Percentiles rank a stretch among this genome's conserved stretches.
Conservation (phyloP, 2,888 invertebrate species). For the Camponotus fellah region DNA sequence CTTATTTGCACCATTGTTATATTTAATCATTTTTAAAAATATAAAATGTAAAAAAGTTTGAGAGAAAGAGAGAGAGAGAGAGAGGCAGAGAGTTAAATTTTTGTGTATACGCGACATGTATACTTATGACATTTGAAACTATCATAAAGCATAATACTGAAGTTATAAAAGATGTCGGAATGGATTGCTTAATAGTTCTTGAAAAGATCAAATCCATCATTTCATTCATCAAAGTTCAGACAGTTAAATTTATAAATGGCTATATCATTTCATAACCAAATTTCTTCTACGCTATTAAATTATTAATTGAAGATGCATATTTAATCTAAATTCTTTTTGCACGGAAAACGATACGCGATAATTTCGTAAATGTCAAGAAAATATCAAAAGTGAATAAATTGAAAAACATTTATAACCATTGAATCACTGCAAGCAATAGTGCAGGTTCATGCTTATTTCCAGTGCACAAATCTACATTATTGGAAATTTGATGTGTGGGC, state of each 20-base stretch:
- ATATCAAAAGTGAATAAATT: conserved; percentile 1
- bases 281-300: background rate
- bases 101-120: no score
- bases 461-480: background rate
- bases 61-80: background rate
- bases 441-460: background rate
- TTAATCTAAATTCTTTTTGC: background rate
- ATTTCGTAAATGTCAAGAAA: conserved; percentile 11
- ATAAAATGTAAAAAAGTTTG: background rate
- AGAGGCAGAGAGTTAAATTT: background rate
- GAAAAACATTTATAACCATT: background rate
- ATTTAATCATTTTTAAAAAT: background rate
- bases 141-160: conserved; percentile 6
- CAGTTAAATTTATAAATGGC: conserved; percentile 26
- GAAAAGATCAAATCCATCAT: conserved; percentile 21
- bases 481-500: background rate
- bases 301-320: conserved; percentile 8
- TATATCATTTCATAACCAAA: background rate
- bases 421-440: background rate
- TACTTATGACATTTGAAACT: conserved; percentile 37
- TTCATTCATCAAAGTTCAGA: conserved; percentile 34
- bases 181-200: conserved; percentile 16
- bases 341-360: background rate
- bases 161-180: conserved; percentile 2
- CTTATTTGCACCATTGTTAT: background rate